Evolutionary conservation across 2,113 vertebrate species (phyloP).

Genomic region (Dermatemys mawii): DNA sequence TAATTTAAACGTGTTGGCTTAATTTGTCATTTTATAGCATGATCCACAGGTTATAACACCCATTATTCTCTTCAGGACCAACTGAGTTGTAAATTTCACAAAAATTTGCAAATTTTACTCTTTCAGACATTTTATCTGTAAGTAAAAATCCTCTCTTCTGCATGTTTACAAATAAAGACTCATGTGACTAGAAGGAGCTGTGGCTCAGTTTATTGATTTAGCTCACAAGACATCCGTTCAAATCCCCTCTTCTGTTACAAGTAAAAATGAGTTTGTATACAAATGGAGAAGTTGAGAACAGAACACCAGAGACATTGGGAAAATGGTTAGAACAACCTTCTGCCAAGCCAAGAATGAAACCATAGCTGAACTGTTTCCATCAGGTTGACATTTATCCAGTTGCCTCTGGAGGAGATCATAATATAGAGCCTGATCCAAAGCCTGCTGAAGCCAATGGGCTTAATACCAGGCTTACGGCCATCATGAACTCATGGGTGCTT

Average conservation of each 20-base stretch:
- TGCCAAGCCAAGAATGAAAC: accelerated
- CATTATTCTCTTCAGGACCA: not conserved
- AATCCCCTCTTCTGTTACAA: not conserved
- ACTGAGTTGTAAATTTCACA: not conserved
- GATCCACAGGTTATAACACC: not conserved
- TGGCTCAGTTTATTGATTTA: not conserved
- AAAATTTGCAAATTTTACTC: not conserved
- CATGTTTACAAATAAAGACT: not conserved
- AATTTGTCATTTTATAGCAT: too few relatives aligned
- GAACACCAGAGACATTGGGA: not conserved
- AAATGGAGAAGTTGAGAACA: too few relatives aligned
- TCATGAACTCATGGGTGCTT: not conserved
- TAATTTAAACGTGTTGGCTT: too few relatives aligned
- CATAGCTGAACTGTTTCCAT: not conserved
- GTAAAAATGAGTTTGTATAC: not conserved
- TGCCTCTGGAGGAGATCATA: not conserved
- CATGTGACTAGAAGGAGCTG: not conserved
- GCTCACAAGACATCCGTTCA: not conserved
- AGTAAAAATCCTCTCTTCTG: not conserved
- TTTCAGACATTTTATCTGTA: not conserved
- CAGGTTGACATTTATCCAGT: not conserved
- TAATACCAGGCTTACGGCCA: not conserved
- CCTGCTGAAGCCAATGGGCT: not conserved
- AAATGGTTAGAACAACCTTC: not conserved
- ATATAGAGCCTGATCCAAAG: not conserved